Base-by-base conservation (phyloP, 2,797 vertebrate species). In the Pipistrellus nathusii region DNA sequence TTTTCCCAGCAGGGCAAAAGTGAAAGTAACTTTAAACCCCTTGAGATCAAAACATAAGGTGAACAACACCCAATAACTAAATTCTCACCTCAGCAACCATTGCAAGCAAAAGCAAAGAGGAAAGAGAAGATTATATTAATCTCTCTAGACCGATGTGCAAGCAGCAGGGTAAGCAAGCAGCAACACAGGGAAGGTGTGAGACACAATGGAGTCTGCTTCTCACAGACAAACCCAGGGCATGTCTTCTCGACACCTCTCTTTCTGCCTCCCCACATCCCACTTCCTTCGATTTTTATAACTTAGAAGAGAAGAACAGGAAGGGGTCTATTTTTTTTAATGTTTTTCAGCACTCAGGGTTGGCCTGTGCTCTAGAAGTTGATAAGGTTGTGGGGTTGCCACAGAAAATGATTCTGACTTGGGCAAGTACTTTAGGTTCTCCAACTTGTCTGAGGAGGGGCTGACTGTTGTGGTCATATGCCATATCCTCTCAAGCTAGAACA, bases 21-120 rank as follows among this genome's bases (percentile, higher is more conserved):
- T 90, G 96, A 98, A 98, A 98, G 96, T 85, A 88, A 97, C 95
- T 97, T 97, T 93, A 96, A 97, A 85, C 62, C 32, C 95, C 66
- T 55, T 85, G 72, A 91, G 86, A 97, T 85, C 66, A 94, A 96
- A 95, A 90, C 84, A 82, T 10, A 75, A 92, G 53, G 93, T 80
- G 77, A 85, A 93, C 93, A 93, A 88, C 75, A 10, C 3, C 2
- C 62, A 46, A 14, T 95, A 94, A 93, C 51, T 90, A 32, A 53
- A 96, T 91, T 85, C 93, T 97, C 86, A 97, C 59, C 48, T 96
- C 32, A 73, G 89, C 53, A 95, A 94, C 78, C 84, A 68, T n/a
- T 69, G 55, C 92, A 92, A 96, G 96, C 41, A 73, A 71, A 96
- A 82, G 20, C 68, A 82, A 94, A 81, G 89, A 93, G 82, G 90